Conservation (phyloP, 2,113 vertebrate genomes). For the Ictidomys tridecemlineatus region DNA sequence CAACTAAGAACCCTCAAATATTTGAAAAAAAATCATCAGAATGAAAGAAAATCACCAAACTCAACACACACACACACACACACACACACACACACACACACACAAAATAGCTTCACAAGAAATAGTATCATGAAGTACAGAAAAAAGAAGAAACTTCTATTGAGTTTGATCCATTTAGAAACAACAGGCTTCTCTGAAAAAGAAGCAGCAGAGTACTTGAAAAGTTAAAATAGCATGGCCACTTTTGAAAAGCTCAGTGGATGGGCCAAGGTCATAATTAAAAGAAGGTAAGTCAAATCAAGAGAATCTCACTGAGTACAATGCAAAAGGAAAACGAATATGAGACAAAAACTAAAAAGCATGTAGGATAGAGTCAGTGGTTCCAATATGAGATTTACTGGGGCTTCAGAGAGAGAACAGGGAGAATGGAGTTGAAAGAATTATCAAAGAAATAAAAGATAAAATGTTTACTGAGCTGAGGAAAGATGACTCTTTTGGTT, state of each 20-base stretch:
- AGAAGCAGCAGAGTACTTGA: not conserved
- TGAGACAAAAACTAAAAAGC: constrained; percentile 21
- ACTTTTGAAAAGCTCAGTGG: not conserved
- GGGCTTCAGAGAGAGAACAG: not conserved
- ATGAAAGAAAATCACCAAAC: not conserved
- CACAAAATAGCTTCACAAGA: not conserved
- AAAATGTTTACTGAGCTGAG: not conserved
- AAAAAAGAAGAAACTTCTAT: not conserved
- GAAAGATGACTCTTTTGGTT: not conserved
- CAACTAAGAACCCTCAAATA: not conserved
- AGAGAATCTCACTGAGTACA: not conserved
- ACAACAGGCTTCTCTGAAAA: not conserved
- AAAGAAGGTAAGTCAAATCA: constrained; percentile 32
- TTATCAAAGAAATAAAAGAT: constrained; percentile 34
- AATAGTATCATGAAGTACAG: not conserved
- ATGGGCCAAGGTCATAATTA: not conserved
- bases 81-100: no score
- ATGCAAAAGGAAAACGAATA: not conserved
- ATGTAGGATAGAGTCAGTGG: not conserved
- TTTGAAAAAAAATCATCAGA: not conserved
- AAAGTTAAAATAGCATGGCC: not conserved
- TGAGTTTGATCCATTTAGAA: not conserved
- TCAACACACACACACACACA: not conserved
- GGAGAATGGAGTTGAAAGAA: not conserved
- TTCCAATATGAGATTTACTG: not conserved